Evolutionary conservation across 2,113 vertebrate species (phyloP).

Genomic region (Ifrita kowaldi): DNA sequence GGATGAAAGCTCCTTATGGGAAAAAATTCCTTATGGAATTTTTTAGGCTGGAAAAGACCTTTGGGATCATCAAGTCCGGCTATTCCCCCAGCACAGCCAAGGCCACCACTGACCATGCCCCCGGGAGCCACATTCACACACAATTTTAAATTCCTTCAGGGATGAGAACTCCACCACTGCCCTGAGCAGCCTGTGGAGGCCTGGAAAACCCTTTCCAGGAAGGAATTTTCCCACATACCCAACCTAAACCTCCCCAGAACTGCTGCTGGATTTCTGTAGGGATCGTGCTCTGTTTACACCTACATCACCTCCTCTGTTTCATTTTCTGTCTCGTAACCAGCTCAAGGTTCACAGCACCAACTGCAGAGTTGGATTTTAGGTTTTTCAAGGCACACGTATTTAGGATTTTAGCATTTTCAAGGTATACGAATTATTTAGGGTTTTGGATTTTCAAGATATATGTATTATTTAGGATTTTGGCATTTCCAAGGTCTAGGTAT

Average conservation of each 20-base stretch:
- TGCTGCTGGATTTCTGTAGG: neutral
- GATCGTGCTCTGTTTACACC: neutral
- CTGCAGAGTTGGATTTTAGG: neutral
- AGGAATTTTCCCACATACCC: neutral
- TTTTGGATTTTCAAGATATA: neutral
- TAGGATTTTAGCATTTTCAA: neutral
- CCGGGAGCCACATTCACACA: too few relatives aligned
- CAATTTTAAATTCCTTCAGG: neutral
- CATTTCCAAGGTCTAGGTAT: neutral
- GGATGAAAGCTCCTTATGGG: neutral
- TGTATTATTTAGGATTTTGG: neutral
- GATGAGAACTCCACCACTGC: neutral
- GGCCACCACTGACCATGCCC: neutral
- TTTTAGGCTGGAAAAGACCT: neutral
- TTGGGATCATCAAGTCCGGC: neutral
- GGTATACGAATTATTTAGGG: neutral
- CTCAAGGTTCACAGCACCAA: neutral
- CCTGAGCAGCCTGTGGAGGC: neutral
- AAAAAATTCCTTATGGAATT: neutral
- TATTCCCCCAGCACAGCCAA: neutral
- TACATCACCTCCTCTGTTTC: neutral
- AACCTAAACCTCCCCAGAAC: neutral
- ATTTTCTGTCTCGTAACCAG: neutral
- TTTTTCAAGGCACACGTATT: neutral
- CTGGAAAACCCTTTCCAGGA: neutral